These are phyloP conservation scores for Novumbra hubbsi DNA, from an alignment of 2,797 vertebrate species.

Conservation along the genomic window DNA sequence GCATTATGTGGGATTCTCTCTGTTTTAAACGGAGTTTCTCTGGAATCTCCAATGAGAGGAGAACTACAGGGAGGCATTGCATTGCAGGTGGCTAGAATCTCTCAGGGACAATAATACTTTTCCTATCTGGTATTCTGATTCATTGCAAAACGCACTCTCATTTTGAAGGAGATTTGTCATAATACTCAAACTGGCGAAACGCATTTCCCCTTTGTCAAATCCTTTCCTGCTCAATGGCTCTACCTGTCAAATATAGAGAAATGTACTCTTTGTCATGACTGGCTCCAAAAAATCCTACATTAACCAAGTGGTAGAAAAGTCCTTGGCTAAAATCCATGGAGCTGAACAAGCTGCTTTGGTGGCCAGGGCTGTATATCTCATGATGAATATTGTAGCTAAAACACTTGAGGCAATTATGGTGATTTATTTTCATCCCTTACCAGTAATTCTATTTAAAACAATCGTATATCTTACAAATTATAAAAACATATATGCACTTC, in stretches of 20 bases:
- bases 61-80: not conserved
- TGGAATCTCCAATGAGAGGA: not conserved
- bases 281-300: conserved; percentile 39
- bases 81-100: conserved; percentile 54
- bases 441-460: not conserved
- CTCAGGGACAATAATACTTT: conserved; percentile 55
- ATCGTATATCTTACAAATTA: not conserved
- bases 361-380: not conserved
- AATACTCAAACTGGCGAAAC: conserved; percentile 68
- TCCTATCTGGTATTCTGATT: conserved; percentile 67
- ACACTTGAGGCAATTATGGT: not conserved
- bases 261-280: conserved; percentile 57
- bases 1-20: conserved; percentile 25
- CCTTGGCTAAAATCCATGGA: conserved; percentile 50
- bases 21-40: conserved; percentile 23
- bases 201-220: conserved; percentile 63
- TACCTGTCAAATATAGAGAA: conserved; percentile 70
- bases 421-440: not conserved
- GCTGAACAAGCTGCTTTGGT: conserved; percentile 9
- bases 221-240: conserved; percentile 66
- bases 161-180: conserved; percentile 78
- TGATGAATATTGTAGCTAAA: not conserved
- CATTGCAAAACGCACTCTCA: conserved; percentile 67
- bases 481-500: not conserved
- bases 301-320: conserved; percentile 42